Percentiles rank a stretch among this genome's conserved stretches.
These are phyloP conservation scores for Sipha flava DNA, from an alignment of 1,140 invertebrate species.

Conservation along the genomic window DNA sequence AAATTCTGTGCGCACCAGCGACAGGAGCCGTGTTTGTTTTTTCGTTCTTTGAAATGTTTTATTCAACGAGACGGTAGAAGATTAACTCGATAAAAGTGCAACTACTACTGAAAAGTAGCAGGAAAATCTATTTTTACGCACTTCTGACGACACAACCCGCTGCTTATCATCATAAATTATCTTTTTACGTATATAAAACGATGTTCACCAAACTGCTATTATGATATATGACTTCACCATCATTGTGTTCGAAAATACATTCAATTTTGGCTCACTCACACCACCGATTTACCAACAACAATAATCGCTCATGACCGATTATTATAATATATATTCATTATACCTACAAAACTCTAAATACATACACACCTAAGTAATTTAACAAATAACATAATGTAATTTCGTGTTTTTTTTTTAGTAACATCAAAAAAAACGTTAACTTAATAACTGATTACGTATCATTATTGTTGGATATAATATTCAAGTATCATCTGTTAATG, in stretches of 20 bases:
- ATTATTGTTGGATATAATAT: too few relatives aligned
- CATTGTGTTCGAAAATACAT: background rate
- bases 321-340: background rate
- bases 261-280: too few relatives aligned
- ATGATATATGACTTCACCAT: background rate
- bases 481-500: too few relatives aligned
- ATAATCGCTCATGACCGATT: too few relatives aligned
- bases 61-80: background rate
- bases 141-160: background rate
- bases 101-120: background rate
- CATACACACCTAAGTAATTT: too few relatives aligned
- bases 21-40: background rate
- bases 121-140: background rate
- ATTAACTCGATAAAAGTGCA: background rate
- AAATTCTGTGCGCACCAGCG: background rate
- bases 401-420: too few relatives aligned
- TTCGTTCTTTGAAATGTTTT: background rate
- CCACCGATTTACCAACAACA: too few relatives aligned
- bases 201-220: background rate
- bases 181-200: background rate
- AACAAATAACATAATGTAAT: too few relatives aligned
- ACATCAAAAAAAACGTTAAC: too few relatives aligned
- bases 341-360: too few relatives aligned
- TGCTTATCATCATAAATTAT: background rate
- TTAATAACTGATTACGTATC: too few relatives aligned